Percentiles rank a stretch among this genome's conserved stretches.
phyloP scores from a whole-genome alignment of 1,140 invertebrate genomes.

The Charaxes varanes region DNA sequence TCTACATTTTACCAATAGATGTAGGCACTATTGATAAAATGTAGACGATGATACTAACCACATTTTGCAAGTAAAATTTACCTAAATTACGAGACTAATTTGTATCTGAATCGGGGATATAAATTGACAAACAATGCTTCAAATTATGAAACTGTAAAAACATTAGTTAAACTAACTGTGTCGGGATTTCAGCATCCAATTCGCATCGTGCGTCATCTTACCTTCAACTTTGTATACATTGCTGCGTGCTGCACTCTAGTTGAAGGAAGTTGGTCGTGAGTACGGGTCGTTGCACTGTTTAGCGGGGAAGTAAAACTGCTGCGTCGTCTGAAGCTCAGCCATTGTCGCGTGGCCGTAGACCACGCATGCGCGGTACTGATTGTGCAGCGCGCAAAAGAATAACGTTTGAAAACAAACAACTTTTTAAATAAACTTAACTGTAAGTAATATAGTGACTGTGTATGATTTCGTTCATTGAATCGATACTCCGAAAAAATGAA shows the following conservation, averaged over 20 bases:
- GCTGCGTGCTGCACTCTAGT: constrained; percentile 12
- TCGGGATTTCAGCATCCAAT: constrained; percentile 32
- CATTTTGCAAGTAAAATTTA: constrained; percentile 14
- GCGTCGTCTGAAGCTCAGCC: constrained; percentile 35
- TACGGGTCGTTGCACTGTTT: constrained; percentile 49
- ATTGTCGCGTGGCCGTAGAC: constrained; percentile 42
- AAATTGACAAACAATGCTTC: constrained; percentile 19
- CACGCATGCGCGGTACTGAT: constrained; percentile 48
- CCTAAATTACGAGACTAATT: constrained; percentile 15
- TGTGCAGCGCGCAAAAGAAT: constrained; percentile 32
- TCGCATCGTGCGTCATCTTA: constrained; percentile 29
- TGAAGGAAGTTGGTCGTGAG: constrained; percentile 22
- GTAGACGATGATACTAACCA: no score
- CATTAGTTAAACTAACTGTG: constrained; percentile 21
- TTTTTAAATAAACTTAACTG: constrained; percentile 1
- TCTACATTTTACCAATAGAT: no score
- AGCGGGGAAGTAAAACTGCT: constrained; percentile 57
- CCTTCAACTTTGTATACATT: constrained; percentile 40
- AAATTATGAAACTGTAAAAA: constrained; percentile 15
- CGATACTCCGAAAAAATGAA: constrained; percentile 35
- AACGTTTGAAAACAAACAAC: neutral
- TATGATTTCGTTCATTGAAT: constrained; percentile 5
- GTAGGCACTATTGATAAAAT: no score
- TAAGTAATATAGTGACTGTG: constrained; percentile 27
- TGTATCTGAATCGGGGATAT: constrained; percentile 7